Base-by-base conservation (phyloP, 2,797 vertebrate genomes). In the Heliangelus exortis region DNA sequence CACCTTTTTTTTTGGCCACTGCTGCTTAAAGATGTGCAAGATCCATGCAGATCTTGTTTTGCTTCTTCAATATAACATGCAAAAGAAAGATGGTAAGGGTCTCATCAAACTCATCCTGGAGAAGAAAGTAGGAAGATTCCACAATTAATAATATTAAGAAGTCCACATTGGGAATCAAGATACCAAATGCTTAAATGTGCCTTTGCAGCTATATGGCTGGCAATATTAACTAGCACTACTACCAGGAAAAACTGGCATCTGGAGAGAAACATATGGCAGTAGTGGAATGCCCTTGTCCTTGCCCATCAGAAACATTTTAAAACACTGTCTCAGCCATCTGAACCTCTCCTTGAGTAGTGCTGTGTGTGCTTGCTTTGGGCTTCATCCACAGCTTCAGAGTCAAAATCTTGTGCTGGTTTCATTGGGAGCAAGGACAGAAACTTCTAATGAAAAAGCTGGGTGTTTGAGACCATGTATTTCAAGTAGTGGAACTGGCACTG, bases 111-210 rank as follows among this genome's bases (percentile, higher is more conserved):
- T 73, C 78, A 77, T 89, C 10, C 23, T 58, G 73, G 33, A 95
- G 58, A 75, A 77, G 50, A 67, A 87, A 80, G 61, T 8, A 61
- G 58, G 54, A 83, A 88, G 79, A 68, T 93, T 43, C 29, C 26
- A 55, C 34, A 66, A 31, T 47, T 93, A 73, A 71, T 74, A 54
- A 48, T 62, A 43, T 45, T 58, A 86, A 51, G 8, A 80, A 59
- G 39, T 33, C 0, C 0, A 6, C 84, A 43, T 1, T 72, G 39
- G 39, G 4, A 86, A 68, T 67, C 33, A 67, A 47, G 65, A 33
- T 53, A 68, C 18, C 26, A 85, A 77, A 26, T 61, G 21, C 10
- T 89, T n/a, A 20, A 77, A 43, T 71, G 41, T 59, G n/a, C 57
- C 39, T 43, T 48, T 91, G 75, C 73, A 61, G 69, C 41, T 57